A percentile compares a stretch with the other conserved stretches of the same genome.
Evolutionary conservation across 2,888 invertebrate species (phyloP).

Genomic region (Mimas tiliae): DNA sequence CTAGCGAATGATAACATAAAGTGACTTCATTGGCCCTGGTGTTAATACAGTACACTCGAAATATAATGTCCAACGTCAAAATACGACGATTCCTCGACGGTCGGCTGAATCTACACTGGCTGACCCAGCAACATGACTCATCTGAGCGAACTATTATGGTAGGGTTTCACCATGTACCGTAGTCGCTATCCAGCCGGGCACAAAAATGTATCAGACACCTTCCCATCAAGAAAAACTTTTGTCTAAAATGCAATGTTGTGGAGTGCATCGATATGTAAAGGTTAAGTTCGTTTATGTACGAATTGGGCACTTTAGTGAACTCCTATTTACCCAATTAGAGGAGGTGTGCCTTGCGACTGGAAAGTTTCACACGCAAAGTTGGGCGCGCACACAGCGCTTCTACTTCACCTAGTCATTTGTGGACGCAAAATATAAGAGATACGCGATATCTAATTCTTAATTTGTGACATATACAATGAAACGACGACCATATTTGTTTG

Average conservation of each 20-base stretch:
- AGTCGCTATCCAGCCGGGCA: too few relatives aligned
- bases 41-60: too few relatives aligned
- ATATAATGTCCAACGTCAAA: too few relatives aligned
- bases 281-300: slow-evolving; percentile 47
- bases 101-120: too few relatives aligned
- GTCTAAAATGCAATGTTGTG: neutral
- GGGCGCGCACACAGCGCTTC: slow-evolving; percentile 58
- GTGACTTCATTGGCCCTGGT: too few relatives aligned
- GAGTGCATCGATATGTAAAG: slow-evolving; percentile 40
- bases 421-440: slow-evolving; percentile 33
- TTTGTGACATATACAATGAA: neutral
- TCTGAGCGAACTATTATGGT: too few relatives aligned
- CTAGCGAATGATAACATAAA: too few relatives aligned
- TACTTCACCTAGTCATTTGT: slow-evolving; percentile 49
- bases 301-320: slow-evolving; percentile 52
- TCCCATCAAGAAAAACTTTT: neutral
- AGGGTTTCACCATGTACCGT: too few relatives aligned
- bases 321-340: slow-evolving; percentile 75
- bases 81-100: too few relatives aligned
- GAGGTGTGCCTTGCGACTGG: slow-evolving; percentile 66
- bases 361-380: slow-evolving; percentile 66
- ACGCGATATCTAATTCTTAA: slow-evolving; percentile 24
- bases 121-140: too few relatives aligned
- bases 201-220: too few relatives aligned
- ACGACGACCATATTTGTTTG: too few relatives aligned